Base-by-base conservation (phyloP, 2,888 invertebrate species). In the Dendrolimus pini region DNA sequence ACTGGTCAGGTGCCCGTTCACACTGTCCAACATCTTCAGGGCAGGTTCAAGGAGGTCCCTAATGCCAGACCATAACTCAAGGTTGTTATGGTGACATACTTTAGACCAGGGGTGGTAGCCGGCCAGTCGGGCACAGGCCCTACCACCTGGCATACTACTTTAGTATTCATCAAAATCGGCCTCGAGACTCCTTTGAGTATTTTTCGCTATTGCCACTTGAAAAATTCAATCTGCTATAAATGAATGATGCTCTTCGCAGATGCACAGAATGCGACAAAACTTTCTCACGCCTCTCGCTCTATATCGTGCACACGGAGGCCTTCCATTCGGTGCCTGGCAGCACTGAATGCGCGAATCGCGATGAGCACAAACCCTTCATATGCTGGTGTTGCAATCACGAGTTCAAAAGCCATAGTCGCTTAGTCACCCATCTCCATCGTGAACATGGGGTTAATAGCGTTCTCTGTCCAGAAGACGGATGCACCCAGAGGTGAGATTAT, bases 241-340 rank as follows among this genome's bases (percentile, higher is more conserved):
- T 30, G 2, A 30, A 30, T 30, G 3, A 30, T 30, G 30, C 30
- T 9, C 47, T 47, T 57, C 59, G 54, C 65, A 75, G 93, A 69
- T 93, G 93, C 71, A 85, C 90, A 54, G 81, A 86, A 54, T 93
- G 93, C 74, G 76, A 78, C 41, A 91, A 91, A 67, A 77, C 87
- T 1, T 93, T 92, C 71, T 82, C 89, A 53, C 85, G 93, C 0
- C 87, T 92, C 57, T 91, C 92, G 2, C 78, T 91, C 65, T 80
- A 93, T 42, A 91, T 92, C 62, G 80, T 87, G 1, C 93, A 93
- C 73, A 84, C 89, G 58, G 80, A 89, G 60, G 85, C 85, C 0
- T 91, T 86, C 70, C 92, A 92, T 68, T 65, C 71, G 0, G 67
- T 12, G 2, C 7, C 47, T 3, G 9, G 47, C 9, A 47, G 47